Percentiles rank a stretch among this genome's conserved stretches.
Evolutionary conservation across 2,113 vertebrate species (phyloP).

Genomic region (Trogon surrucura): DNA sequence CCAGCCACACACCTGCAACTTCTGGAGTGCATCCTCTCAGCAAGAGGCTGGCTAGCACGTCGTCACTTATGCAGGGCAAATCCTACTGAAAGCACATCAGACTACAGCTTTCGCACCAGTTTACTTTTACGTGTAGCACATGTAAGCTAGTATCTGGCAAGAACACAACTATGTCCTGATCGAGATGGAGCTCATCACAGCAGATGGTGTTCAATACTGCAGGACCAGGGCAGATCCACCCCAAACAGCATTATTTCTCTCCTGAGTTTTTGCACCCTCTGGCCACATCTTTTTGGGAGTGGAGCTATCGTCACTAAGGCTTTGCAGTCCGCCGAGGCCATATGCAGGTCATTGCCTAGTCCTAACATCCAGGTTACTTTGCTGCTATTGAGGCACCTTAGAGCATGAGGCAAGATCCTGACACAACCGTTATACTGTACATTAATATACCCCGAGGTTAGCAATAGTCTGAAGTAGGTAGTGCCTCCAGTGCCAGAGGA

Average conservation of each 20-base stretch:
- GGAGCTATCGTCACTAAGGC: not conserved
- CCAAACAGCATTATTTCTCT: not conserved
- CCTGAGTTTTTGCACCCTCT: not conserved
- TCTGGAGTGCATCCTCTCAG: conserved; percentile 49
- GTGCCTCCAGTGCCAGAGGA: not conserved
- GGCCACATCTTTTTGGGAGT: not conserved
- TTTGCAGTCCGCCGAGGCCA: not conserved
- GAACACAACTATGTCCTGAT: conserved; percentile 24
- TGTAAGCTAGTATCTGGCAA: conserved; percentile 52
- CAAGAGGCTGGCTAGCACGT: conserved; percentile 51
- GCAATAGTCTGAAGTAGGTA: not conserved
- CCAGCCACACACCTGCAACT: conserved; percentile 61
- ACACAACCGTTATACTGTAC: accelerated
- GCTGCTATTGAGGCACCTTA: not conserved
- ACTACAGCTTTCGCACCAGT: conserved; percentile 39
- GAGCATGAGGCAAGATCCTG: not conserved
- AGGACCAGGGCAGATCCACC: not conserved
- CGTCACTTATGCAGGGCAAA: conserved; percentile 52
- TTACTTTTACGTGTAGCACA: conserved; percentile 45
- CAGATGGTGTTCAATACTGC: conserved; percentile 19
- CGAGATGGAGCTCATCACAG: not conserved
- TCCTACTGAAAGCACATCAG: conserved; percentile 57
- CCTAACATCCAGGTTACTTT: not conserved
- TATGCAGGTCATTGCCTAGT: not conserved
- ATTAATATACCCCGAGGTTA: not conserved